Conservation (phyloP, 2,113 vertebrate genomes). For the Antigone vipio region DNA sequence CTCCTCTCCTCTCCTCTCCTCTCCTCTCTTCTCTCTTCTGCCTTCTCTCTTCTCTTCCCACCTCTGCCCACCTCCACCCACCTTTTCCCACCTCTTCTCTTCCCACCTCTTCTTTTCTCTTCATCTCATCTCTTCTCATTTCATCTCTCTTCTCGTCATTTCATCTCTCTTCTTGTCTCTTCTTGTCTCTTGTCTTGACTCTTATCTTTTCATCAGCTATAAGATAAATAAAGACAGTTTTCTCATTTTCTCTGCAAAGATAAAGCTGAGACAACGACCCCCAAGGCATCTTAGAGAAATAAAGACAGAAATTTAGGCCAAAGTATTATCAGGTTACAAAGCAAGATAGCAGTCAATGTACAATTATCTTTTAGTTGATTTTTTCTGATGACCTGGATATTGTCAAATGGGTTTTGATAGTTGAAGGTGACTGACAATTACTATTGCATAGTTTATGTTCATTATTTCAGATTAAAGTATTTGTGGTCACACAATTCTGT, state of each 20-base stretch:
- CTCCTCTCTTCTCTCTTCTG: too few species aligned
- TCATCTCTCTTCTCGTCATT: too few species aligned
- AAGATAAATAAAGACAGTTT: conserved; percentile 46
- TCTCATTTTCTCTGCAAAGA: conserved; percentile 51
- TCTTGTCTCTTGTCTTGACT: too few species aligned
- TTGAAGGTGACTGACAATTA: conserved; percentile 5
- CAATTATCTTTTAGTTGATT: conserved; percentile 20
- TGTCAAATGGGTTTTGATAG: background rate
- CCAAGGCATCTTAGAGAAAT: conserved; percentile 25
- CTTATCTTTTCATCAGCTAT: background rate
- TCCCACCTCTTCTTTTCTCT: too few species aligned
- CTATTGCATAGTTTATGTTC: background rate
- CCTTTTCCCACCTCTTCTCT: too few species aligned
- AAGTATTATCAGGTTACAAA: conserved; percentile 28
- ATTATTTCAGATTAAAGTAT: background rate
- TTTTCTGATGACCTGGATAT: conserved; percentile 15
- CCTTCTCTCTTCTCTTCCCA: too few species aligned
- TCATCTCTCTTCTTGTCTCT: too few species aligned
- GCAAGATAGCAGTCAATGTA: background rate
- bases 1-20: too few species aligned
- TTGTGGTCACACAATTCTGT: background rate
- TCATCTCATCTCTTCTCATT: too few species aligned
- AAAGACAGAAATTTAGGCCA: conserved; percentile 50
- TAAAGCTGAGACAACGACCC: conserved; percentile 33
- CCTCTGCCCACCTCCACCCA: too few species aligned